A percentile compares a stretch with the other conserved stretches of the same genome.
phyloP scores from a whole-genome alignment of 2,888 invertebrate genomes.

The Platycnemis pennipes region DNA sequence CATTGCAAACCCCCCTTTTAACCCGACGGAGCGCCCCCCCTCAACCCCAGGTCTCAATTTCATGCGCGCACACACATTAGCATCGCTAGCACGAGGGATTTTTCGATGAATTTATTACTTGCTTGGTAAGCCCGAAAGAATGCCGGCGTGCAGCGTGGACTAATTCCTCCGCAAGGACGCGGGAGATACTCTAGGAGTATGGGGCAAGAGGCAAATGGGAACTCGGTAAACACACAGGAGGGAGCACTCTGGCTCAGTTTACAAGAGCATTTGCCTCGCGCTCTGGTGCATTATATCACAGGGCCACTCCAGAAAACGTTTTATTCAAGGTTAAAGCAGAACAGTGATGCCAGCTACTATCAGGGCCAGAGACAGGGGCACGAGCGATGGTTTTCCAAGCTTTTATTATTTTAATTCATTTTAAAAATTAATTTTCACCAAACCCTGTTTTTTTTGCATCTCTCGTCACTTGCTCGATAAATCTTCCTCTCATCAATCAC shows the following conservation, averaged over 20 bases:
- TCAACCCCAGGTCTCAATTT: background rate
- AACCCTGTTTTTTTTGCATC: too few relatives aligned
- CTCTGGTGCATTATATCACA: background rate
- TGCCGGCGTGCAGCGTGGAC: background rate
- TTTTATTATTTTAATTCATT: too few relatives aligned
- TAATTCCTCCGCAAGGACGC: background rate
- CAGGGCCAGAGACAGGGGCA: too few relatives aligned
- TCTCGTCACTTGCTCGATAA: too few relatives aligned
- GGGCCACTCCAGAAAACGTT: too few relatives aligned
- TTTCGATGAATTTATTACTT: constrained; percentile 39
- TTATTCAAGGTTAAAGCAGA: too few relatives aligned
- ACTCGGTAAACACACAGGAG: background rate
- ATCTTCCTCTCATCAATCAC: too few relatives aligned
- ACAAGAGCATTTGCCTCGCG: background rate
- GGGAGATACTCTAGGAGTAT: background rate
- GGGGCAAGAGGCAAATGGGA: background rate
- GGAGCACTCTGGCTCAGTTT: background rate
- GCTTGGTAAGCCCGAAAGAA: constrained; percentile 27
- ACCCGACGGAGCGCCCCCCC: background rate
- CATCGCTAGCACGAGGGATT: background rate
- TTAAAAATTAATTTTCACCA: too few relatives aligned
- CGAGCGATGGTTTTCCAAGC: too few relatives aligned
- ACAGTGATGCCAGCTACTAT: too few relatives aligned
- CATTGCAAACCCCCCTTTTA: background rate
- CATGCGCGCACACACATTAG: constrained; percentile 25